Evolutionary conservation across 2,113 vertebrate species (phyloP).

Genomic region (Arizona elegans): DNA sequence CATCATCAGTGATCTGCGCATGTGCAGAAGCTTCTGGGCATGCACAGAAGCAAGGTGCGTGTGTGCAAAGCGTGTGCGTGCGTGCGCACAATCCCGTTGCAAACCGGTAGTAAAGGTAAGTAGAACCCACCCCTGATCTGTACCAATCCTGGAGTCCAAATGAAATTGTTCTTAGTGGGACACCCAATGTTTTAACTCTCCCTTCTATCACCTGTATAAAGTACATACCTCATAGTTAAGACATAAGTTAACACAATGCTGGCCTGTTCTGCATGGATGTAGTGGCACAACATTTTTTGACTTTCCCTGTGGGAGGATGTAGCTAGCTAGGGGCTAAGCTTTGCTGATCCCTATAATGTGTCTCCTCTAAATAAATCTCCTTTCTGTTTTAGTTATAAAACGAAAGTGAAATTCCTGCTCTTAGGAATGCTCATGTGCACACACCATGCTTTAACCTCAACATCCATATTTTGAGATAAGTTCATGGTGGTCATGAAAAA

Average conservation of each 20-base stretch:
- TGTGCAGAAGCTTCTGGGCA: too few species aligned
- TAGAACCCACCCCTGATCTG: background rate
- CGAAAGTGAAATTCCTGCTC: background rate
- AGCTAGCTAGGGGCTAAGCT: background rate
- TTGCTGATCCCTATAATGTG: background rate
- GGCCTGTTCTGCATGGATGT: background rate
- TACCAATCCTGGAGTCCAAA: background rate
- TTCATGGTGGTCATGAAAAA: background rate
- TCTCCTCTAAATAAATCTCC: background rate
- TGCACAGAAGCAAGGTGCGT: too few species aligned
- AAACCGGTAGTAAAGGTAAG: too few species aligned
- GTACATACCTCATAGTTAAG: background rate
- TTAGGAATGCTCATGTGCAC: background rate
- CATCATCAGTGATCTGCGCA: too few species aligned
- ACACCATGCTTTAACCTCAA: background rate
- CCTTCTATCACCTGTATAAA: background rate
- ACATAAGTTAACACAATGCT: background rate
- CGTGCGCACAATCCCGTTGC: too few species aligned
- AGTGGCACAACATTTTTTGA: background rate
- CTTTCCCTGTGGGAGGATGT: background rate
- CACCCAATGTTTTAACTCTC: background rate
- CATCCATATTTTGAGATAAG: background rate
- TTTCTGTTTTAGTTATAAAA: background rate
- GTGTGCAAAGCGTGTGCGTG: too few species aligned
- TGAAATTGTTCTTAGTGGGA: background rate